Base-by-base conservation (phyloP, 1,140 invertebrate genomes). In the Drosophila asahinai region DNA sequence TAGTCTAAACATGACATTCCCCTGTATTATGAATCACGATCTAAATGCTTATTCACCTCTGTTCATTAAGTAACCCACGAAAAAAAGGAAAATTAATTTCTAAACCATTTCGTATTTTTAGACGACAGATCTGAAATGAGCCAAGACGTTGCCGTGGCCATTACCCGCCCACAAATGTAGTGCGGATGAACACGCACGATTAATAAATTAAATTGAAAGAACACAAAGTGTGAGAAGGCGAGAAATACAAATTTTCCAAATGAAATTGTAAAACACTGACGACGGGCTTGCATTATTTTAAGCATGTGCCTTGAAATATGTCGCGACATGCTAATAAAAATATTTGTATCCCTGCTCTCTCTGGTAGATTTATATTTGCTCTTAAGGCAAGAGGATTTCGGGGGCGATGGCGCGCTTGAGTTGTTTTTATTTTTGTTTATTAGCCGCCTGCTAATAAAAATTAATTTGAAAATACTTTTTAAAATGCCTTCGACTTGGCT, bases 381-480 rank as follows among this genome's bases (percentile, higher is more conserved):
- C 48, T 72, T 71, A 79, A 61, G 55, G 43, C 49, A 57, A 40
- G 43, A 25, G 38, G 36, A 51, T 30, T 61, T 22, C 48, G 55
- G 51, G 40, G 52, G 43, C 65, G 58, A 66, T 65, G 49, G 45
- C 27, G 12, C 33, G 19, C 36, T 33, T 42, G 40, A 47, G 54
- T 77, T 77, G 64, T 57, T 74, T 77, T 84, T 81, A 73, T 76
- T 80, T 87, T 87, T 87, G 77, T 87, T 89, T 87, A 89, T 87
- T 89, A 89, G 73, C 84, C 70, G 70, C 61, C 74, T 63, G 78
- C 77, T 89, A 84, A 89, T 89, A 89, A 84, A 81, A 91, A 91
- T 91, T 89, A 91, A 91, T 91, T 91, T 83, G 81, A 91, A 89
- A 91, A 91, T 89, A 91, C 81, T 83, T 89, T 91, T 70, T 75